phyloP scores from a whole-genome alignment of 2,797 vertebrate species.

The Onychomys torridus region DNA sequence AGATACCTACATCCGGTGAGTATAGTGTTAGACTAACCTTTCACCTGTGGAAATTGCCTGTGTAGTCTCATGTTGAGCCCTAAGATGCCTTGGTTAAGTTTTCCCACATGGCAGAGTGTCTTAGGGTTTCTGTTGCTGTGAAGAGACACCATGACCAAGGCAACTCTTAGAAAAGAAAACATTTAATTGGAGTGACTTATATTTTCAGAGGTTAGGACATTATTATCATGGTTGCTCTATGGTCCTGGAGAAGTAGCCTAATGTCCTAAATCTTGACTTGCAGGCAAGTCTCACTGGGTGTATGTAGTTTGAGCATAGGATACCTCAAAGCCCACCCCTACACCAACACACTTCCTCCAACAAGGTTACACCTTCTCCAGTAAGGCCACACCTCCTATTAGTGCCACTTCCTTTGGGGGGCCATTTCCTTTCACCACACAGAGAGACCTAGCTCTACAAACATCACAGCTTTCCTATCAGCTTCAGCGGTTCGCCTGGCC shows the following conservation, averaged over 20 bases:
- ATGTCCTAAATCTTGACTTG: neutral
- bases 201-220: neutral
- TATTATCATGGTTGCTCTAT: neutral
- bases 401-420: neutral
- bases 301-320: neutral
- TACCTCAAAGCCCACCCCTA: neutral
- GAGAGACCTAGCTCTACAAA: neutral
- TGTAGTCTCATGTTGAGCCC: neutral
- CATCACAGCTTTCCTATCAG: neutral
- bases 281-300: neutral
- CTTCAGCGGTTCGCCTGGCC: neutral
- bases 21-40: slow-evolving; percentile 18
- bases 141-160: neutral
- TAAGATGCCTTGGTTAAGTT: neutral
- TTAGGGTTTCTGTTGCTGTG: neutral
- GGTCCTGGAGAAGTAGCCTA: neutral
- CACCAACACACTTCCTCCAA: neutral
- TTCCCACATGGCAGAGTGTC: neutral
- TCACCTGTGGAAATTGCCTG: neutral
- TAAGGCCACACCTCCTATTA: no score
- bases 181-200: neutral
- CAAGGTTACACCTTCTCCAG: neutral
- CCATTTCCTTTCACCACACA: neutral
- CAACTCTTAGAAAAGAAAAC: neutral
- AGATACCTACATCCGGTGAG: slow-evolving; percentile 97